Base-by-base conservation (phyloP, 2,797 vertebrate species). In the Argyrosomus regius region DNA sequence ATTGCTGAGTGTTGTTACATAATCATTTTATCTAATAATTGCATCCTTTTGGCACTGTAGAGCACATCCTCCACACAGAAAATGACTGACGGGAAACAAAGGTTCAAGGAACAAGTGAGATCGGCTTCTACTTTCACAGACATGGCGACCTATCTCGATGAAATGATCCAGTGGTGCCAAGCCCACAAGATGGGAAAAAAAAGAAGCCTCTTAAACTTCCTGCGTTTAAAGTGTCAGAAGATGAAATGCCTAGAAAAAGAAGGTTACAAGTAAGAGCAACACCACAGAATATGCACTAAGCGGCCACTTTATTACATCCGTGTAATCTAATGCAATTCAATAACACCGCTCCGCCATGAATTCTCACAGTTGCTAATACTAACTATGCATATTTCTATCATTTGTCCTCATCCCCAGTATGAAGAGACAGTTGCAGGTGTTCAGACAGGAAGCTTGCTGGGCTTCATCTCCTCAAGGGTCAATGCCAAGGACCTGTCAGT, bases 251-350 rank as follows among this genome's bases (percentile, higher is more conserved):
- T 94, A 0, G 95, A 95, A 78, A 76, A 84, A 18, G 86, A 81
- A 10, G 94, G 94, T 24, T 64, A 87, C 89, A 92, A 90, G 96
- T 96, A 93, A 92, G 91, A 60, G 54, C 20, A n/a, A 28, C 18
- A 6, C 14, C 12, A 31, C 68, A 59, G 17, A 43, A 28, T 52
- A 28, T 17, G 17, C 17, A 35, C 13, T 59, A 39, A n/a, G 22
- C 24, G 14, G 45, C 8, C 11, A 22, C 46, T 60, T 60, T 52
- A 14, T 56, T 48, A 53, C 20, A 57, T 20, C 31, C 35, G 18
- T 58, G 31, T 4, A 50, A 2, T 56, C 10, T 17, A 10, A 5
- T 53, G 5, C 3, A 56, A 28, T 43, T 57, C 17, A 31, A 1
- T 14, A 45, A 22, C 20, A 46, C 4, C 46, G 3, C 41, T 20